Evolutionary conservation across 2,888 invertebrate genomes (phyloP), one percentile per base, ranked within the genome.

Genomic region (Penaeus monodon): DNA sequence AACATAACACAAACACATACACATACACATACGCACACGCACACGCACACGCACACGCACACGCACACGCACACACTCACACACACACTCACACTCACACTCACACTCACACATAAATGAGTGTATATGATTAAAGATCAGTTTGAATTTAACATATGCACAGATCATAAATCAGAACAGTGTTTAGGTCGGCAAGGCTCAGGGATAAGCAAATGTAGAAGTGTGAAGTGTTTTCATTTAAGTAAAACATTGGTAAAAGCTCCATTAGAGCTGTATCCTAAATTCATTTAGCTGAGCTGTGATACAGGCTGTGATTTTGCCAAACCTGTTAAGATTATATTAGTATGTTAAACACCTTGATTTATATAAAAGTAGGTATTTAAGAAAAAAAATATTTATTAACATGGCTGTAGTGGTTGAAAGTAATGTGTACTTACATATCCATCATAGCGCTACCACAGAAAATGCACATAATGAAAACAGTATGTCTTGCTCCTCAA

Each of bases 281-380:
- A 81, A 27, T 70, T 27, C 6, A 33, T 76, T 76, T 76, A 76
- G 70, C 68, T 73, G 24, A 82, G 73, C 82, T 82, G 82, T 82
- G 82, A 82, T 82, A 82, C 63, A 73, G 82, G 82, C 82, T 82
- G 82, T 82, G 82, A 82, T 82, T 82, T 82, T 49, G 64, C 20
- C 38, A 64, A 66, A 80, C 27, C 33, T 80, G n/a, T 14, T 79
- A 80, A 38, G 33, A 63, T 57, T 57, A 57, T 63, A 57, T 57
- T 77, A 24, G 27, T 77, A 57, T 57, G 57, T 57, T 27, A 57
- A 77, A 27, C 17, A 12, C 44, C 20, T 27, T 44, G 27, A 38
- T 65, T 33, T 65, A 20, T 57, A 57, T 57, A 17, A 57, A 57
- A 57, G 57, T 57, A 57, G 57, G 17, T 57, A 57, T 57, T 57